These are phyloP conservation scores for Euura lappo DNA, from an alignment of 1,140 invertebrate species.

Conservation along the genomic window DNA sequence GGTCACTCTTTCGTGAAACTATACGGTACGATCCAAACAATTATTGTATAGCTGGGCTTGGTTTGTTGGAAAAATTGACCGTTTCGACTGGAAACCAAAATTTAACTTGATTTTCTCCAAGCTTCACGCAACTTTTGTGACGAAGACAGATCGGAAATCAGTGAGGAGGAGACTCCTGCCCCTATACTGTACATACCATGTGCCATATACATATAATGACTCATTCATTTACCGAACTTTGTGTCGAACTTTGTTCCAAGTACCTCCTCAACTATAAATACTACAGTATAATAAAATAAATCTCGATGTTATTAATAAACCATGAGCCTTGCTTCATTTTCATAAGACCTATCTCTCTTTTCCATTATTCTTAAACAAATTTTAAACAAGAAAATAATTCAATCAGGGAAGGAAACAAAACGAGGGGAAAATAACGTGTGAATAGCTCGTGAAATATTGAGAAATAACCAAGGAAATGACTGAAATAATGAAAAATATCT, in stretches of 20 bases:
- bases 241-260: slow-evolving; percentile 62
- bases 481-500: no score
- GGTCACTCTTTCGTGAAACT: no score
- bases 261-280: slow-evolving; percentile 62
- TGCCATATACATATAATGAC: slow-evolving; percentile 44
- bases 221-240: slow-evolving; percentile 59
- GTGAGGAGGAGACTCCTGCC: slow-evolving; percentile 26
- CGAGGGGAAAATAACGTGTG: no score
- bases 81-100: neutral
- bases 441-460: no score
- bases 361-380: no score
- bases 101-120: neutral
- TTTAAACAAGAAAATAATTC: no score
- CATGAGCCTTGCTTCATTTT: no score
- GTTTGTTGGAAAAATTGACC: neutral
- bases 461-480: no score
- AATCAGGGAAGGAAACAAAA: no score
- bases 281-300: slow-evolving; percentile 60
- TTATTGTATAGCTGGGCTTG: no score
- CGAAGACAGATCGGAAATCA: slow-evolving; percentile 18
- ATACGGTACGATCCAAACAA: no score
- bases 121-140: neutral
- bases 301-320: slow-evolving; percentile 61
- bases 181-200: slow-evolving; percentile 59
- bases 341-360: no score